Evolutionary conservation across 2,888 invertebrate genomes (phyloP), one percentile per base, ranked within the genome.

Genomic region (Chymomyza caudatula): DNA sequence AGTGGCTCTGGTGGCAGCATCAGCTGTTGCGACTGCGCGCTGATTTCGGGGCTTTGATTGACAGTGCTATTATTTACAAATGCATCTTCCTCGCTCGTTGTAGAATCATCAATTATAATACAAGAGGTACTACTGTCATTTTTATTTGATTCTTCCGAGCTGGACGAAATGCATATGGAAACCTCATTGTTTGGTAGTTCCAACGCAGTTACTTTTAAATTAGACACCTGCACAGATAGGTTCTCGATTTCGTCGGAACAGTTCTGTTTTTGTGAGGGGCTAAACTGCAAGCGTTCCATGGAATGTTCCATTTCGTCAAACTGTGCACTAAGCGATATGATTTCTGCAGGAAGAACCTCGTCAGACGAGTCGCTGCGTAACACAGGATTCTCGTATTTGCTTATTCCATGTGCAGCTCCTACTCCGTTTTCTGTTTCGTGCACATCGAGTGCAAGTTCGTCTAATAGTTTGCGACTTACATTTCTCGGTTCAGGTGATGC

Each of bases 211-310:
- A 89, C 53, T 17, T 63, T 68, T 58, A 89, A 65, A 13, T 76
- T 73, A 37, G 82, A 85, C 0, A 89, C 76, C 51, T 77, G 65
- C 0, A 74, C 63, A 15, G 88, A 78, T 3, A 89, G 60, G 1
- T 37, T 63, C n/a, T 87, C 79, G 11, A 88, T 69, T 17, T 74
- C 76, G 1, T 69, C 42, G 11, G 6, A 49, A 22, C 55, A 53
- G 5, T 69, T 62, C 2, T 53, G 68, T 25, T 25, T 25, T 25
- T 25, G 25, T 25, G 25, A 37, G 19, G 47, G 63, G 25, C 86
- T 88, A 3, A 88, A 55, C 51, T 80, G 72, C 43, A 89, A 63
- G n/a, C 78, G 69, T 5, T 89, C 88, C 89, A 90, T 90, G 29
- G 29, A 37, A 49, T 75, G 74, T 0, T 79, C 71, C 2, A 86